Evolutionary conservation across 2,797 vertebrate genomes (phyloP), one percentile per base, ranked within the genome.

Genomic region (Hapalemur alaotrensis): DNA sequence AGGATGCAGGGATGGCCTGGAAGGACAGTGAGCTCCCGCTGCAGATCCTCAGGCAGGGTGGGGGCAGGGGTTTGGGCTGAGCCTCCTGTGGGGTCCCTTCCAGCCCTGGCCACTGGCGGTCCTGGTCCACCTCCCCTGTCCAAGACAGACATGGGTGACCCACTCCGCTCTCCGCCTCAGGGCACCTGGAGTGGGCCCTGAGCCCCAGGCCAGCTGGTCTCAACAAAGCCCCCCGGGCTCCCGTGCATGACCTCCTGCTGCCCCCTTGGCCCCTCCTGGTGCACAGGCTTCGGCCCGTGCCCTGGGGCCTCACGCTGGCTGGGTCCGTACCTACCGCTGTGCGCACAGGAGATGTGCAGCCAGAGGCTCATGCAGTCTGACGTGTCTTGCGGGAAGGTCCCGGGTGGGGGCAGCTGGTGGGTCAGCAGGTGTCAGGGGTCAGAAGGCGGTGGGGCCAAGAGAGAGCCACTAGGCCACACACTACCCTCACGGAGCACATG

Each of bases 231-330:
- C 17, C 17, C 69, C 4, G 11, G 4, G 35, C 6, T 63, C 35
- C 17, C 17, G 15, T n/a, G 63, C 4, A 2, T 72, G 10, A 41
- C 25, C 25, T 50, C 43, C 5, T 0, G 0, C 4, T 28, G 7
- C 38, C 13, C 35, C 70, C 57, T 70, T 1, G 7, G 22, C 22
- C 14, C 75, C 59, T 22, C 69, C 41, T 8, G 18, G 14, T 5
- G 2, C 3, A 7, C 7, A 2, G 0, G 1, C 4, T 0, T 38
- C 38, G 20, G 32, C 0, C 0, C 0, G 0, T 38, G 41, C 87
- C 3, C 1, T 5, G 41, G 38, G 23, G 12, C 46, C 57, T 4
- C 28, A 0, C 0, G 1, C 28, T 3, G 1, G 5, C 20, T 3
- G 73, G 30, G 32, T 17, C 52, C 15, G 30, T 2, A 54, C 25